These are phyloP conservation scores for Xylota sylvarum DNA, from an alignment of 2,888 invertebrate genomes.

Conservation along the genomic window DNA sequence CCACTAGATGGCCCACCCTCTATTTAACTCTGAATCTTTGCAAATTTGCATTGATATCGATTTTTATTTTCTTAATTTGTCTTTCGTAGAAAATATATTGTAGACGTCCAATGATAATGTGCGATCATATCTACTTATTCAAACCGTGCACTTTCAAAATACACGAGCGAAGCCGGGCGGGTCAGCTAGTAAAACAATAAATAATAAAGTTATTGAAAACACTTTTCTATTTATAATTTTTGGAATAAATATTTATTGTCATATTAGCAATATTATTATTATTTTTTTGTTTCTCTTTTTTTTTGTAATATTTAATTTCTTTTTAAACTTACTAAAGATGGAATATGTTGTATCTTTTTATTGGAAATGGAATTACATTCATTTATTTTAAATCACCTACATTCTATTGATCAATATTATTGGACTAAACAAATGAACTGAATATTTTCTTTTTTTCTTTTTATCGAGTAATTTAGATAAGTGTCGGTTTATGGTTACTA, in stretches of 20 bases:
- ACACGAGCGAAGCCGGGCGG: no score
- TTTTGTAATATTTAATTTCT: conserved; percentile 32
- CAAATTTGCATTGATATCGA: no score
- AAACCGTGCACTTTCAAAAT: no score
- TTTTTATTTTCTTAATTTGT: no score
- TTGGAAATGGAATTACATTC: conserved; percentile 53
- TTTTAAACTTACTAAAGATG: conserved; percentile 52
- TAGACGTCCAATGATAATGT: no score
- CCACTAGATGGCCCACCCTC: no score
- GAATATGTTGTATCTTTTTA: conserved; percentile 47
- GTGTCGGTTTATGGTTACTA: neutral
- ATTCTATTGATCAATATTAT: conserved; percentile 34
- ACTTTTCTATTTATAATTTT: conserved; percentile 60
- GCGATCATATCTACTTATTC: no score
- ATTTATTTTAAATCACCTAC: conserved; percentile 44
- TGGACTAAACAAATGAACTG: conserved; percentile 35
- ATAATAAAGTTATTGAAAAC: no score
- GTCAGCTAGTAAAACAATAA: no score
- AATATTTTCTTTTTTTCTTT: neutral
- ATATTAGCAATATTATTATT: conserved; percentile 79
- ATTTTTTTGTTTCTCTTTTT: conserved; percentile 18
- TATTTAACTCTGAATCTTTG: no score
- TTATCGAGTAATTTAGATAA: neutral
- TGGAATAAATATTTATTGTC: conserved; percentile 85
- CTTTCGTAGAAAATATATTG: no score